A percentile compares a stretch with the other conserved stretches of the same genome.
These are phyloP conservation scores for Drosophila cardini DNA, from an alignment of 1,140 invertebrate species.

Conservation along the genomic window DNA sequence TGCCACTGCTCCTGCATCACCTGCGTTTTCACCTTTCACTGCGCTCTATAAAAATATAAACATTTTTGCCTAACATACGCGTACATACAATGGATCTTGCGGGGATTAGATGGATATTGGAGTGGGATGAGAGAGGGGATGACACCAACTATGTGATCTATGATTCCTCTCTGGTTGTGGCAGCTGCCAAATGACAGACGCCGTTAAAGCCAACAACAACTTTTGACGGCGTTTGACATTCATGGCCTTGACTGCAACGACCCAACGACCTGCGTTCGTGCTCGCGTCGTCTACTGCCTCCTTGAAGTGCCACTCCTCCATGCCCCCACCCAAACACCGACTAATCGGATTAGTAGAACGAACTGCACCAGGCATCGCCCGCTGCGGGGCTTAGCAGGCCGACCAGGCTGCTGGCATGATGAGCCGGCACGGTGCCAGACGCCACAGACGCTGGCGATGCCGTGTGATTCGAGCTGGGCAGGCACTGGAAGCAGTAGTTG, in stretches of 20 bases:
- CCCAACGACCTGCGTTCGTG: constrained; percentile 48
- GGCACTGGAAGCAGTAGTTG: constrained; percentile 94
- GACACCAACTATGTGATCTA: constrained; percentile 22
- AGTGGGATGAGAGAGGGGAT: constrained; percentile 20
- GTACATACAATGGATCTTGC: constrained; percentile 17
- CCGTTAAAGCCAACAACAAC: constrained; percentile 31
- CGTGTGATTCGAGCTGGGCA: constrained; percentile 85
- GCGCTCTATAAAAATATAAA: constrained; percentile 73
- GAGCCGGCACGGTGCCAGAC: constrained; percentile 62
- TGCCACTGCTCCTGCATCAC: constrained; percentile 10
- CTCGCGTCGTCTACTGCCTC: constrained; percentile 47
- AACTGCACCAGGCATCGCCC: constrained; percentile 82
- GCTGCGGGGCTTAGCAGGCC: constrained; percentile 77
- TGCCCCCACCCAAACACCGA: background rate
- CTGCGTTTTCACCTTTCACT: constrained; percentile 8
- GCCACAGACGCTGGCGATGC: constrained; percentile 70
- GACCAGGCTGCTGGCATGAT: constrained; percentile 58
- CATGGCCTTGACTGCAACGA: constrained; percentile 16
- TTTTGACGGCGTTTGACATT: constrained; percentile 30
- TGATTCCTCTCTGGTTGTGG: constrained; percentile 36
- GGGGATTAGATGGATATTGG: background rate
- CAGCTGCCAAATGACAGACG: constrained; percentile 36
- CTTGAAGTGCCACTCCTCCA: constrained; percentile 28
- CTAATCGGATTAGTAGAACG: constrained; percentile 69
- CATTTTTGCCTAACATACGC: constrained; percentile 43